Conservation (phyloP, 2,888 invertebrate genomes). For the Schizotus pectinicornis region DNA sequence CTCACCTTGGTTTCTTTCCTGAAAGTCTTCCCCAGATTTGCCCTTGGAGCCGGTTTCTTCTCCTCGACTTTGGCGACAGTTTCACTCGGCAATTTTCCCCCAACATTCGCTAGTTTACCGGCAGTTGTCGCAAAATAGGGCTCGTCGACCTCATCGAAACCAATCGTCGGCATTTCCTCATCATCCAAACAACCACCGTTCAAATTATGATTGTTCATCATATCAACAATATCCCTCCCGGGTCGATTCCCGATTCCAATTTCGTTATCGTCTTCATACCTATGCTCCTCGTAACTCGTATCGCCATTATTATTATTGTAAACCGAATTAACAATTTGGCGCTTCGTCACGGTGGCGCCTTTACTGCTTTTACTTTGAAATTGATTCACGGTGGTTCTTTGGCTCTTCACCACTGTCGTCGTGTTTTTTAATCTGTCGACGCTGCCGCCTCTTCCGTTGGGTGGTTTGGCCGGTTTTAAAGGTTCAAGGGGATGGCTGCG, state of each 20-base stretch:
- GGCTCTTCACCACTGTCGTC: slow-evolving; percentile 43
- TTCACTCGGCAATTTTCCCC: slow-evolving; percentile 56
- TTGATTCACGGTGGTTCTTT: slow-evolving; percentile 55
- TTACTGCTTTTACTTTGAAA: slow-evolving; percentile 56
- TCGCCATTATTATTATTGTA: slow-evolving; percentile 54
- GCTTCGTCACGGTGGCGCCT: slow-evolving; percentile 52
- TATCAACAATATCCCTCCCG: slow-evolving; percentile 52
- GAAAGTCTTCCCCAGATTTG: slow-evolving; percentile 25
- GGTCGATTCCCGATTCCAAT: slow-evolving; percentile 5
- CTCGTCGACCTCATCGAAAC: slow-evolving; percentile 51
- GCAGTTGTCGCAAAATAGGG: slow-evolving; percentile 24
- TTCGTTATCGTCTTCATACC: slow-evolving; percentile 34
- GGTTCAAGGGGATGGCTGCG: slow-evolving; percentile 84
- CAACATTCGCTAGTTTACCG: slow-evolving; percentile 56
- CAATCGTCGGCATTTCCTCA: slow-evolving; percentile 58
- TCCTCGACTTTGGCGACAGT: slow-evolving; percentile 27
- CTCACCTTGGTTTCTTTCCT: slow-evolving; percentile 35
- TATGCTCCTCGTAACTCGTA: slow-evolving; percentile 51
- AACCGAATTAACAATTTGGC: slow-evolving; percentile 52
- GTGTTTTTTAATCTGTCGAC: slow-evolving; percentile 50
- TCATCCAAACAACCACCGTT: slow-evolving; percentile 56
- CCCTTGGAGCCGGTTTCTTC: slow-evolving; percentile 15
- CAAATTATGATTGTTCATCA: slow-evolving; percentile 57
- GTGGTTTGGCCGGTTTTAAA: slow-evolving; percentile 59
- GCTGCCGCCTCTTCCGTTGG: slow-evolving; percentile 53